Base-by-base conservation (phyloP, 2,113 vertebrate species). In the Pterocles orientalis region DNA sequence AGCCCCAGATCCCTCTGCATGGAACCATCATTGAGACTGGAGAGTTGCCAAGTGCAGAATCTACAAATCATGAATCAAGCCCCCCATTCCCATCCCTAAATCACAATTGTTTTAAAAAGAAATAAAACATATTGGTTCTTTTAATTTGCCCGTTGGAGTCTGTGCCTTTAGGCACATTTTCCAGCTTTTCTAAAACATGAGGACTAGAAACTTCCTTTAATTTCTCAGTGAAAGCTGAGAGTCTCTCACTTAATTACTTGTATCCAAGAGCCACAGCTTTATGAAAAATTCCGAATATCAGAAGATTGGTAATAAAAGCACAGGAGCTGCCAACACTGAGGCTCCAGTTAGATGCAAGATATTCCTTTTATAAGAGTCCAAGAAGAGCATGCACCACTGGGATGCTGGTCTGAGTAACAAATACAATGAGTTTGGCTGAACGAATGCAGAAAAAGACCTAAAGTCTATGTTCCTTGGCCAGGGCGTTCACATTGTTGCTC, bases 81-180 rank as follows among this genome's bases (percentile, higher is more conserved):
- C 68, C 71, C 29, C 14, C 65, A 26, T 56, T 92, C 77, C 69
- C 4, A 2, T 94, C 73, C 48, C 77, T 88, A 94, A 92, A 81
- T 91, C 60, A 41, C 86, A 88, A 92, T 93, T 93, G 95, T 93
- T 92, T 95, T 92, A 82, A 68, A 84, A 92, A 93, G 81, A 91
- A 93, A 80, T 81, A 92, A 88, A 84, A 50, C 80, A 89, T 78
- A 93, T 95, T 92, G 65, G 86, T 92, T 93, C 61, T 96, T 92
- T 87, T 93, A 97, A 96, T 72, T 78, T 89, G 83, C 88, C 91
- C 94, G 78, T 96, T 91, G 81, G 91, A 94, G 86, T 39, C 65
- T 89, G 84, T 89, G 92, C 92, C 95, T 94, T 82, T 54, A 85
- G 92, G 95, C 92, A 72, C 54, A 50, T 89, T 91, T 94, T 94